Conservation (phyloP, 2,888 invertebrate species). For the Sclerodermus sp. region DNA sequence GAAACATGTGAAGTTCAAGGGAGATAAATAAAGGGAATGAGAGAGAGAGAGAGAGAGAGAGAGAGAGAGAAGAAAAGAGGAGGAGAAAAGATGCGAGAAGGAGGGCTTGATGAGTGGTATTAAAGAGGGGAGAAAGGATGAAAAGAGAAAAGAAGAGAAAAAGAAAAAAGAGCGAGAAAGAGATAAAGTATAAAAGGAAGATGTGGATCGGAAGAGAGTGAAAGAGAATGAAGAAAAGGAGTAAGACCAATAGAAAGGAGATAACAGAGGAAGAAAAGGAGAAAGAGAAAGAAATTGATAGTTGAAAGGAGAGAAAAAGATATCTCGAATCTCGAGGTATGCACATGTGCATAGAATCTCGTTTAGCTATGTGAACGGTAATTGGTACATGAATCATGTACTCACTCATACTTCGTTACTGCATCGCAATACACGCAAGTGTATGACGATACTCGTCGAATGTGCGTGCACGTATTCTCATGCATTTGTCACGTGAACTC, state of each 20-base stretch:
- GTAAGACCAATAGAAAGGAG: no score
- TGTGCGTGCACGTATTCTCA: slow-evolving; percentile 2
- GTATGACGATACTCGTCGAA: slow-evolving; percentile 7
- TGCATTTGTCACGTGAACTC: slow-evolving; percentile 16
- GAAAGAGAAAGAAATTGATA: background rate
- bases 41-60: background rate
- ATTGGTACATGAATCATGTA: slow-evolving; percentile 52
- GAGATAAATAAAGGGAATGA: background rate
- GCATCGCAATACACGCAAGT: slow-evolving; percentile 9
- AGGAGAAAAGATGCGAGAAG: background rate
- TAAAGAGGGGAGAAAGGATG: no score
- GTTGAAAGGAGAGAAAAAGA: background rate
- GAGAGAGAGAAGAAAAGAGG: background rate
- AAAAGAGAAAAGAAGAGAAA: no score
- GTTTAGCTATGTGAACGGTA: slow-evolving; percentile 41
- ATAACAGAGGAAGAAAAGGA: slow-evolving; percentile 1
- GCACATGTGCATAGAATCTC: slow-evolving; percentile 11
- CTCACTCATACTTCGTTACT: slow-evolving; percentile 33
- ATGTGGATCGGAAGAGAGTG: no score
- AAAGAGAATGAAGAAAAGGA: no score
- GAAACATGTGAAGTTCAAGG: background rate
- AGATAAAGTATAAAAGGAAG: background rate
- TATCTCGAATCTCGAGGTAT: background rate
- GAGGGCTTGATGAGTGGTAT: no score
- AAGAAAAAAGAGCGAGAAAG: background rate